phyloP scores from a whole-genome alignment of 2,888 invertebrate genomes.

The Torymus tubicola region DNA sequence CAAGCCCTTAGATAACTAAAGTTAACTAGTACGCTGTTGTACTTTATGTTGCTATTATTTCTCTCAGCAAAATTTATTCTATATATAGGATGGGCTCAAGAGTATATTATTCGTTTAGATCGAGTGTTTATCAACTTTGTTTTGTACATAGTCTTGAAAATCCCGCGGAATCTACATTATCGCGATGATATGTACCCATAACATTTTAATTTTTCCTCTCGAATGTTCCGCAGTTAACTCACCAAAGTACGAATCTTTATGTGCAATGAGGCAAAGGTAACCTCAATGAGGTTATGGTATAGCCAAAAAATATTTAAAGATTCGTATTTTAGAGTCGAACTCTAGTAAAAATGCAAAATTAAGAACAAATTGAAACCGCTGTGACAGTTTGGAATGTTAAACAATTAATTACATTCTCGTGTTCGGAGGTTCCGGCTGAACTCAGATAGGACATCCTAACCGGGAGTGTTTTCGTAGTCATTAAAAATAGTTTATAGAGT shows the following conservation, averaged over 20 bases:
- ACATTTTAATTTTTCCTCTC: slow-evolving; percentile 55
- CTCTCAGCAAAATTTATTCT: slow-evolving; percentile 53
- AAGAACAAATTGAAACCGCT: slow-evolving; percentile 42
- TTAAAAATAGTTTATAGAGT: slow-evolving; percentile 61
- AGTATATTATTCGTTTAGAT: slow-evolving; percentile 42
- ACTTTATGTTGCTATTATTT: slow-evolving; percentile 51
- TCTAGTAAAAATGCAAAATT: slow-evolving; percentile 45
- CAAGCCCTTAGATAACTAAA: slow-evolving; percentile 51
- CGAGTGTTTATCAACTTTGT: slow-evolving; percentile 50
- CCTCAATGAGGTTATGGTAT: slow-evolving; percentile 56
- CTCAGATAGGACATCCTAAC: slow-evolving; percentile 18
- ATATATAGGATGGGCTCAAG: slow-evolving; percentile 26
- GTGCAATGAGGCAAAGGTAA: slow-evolving; percentile 20
- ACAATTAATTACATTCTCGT: slow-evolving; percentile 48
- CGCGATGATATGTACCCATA: slow-evolving; percentile 58
- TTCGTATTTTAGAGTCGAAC: slow-evolving; percentile 53
- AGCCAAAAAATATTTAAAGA: slow-evolving; percentile 39
- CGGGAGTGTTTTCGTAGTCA: slow-evolving; percentile 55
- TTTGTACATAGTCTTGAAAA: slow-evolving; percentile 56
- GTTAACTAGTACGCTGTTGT: slow-evolving; percentile 54
- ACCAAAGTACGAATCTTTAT: slow-evolving; percentile 44
- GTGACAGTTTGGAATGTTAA: slow-evolving; percentile 52
- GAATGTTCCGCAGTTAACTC: slow-evolving; percentile 47
- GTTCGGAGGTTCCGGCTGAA: slow-evolving; percentile 34
- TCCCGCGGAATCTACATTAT: slow-evolving; percentile 49